phyloP scores from a whole-genome alignment of 2,113 vertebrate genomes.

The Cercopithecus mona region DNA sequence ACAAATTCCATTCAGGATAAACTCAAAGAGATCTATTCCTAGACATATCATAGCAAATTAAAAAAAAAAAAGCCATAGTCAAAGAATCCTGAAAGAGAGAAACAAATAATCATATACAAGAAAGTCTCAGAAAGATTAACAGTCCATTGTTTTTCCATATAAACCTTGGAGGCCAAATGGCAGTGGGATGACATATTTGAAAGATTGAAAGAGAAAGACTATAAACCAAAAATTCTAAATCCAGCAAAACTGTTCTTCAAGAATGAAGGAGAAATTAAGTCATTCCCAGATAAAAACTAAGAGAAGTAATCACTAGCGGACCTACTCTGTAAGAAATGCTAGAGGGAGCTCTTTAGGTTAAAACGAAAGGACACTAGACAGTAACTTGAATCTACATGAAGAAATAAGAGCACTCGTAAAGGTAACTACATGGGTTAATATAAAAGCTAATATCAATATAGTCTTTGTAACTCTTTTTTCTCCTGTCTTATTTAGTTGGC shows the following conservation, averaged over 20 bases:
- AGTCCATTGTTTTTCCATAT: neutral
- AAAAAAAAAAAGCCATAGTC: neutral
- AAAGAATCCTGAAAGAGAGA: neutral
- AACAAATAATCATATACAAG: neutral
- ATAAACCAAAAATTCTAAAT: neutral
- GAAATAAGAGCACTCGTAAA: too few species aligned
- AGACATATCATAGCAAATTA: neutral
- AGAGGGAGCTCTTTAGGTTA: too few species aligned
- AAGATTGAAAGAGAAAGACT: neutral
- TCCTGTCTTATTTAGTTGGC: neutral
- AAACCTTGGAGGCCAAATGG: neutral
- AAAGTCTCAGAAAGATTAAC: neutral
- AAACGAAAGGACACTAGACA: too few species aligned
- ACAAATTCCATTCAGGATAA: neutral
- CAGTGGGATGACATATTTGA: neutral
- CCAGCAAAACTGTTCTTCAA: too few species aligned
- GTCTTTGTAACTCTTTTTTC: neutral
- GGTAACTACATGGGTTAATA: too few species aligned
- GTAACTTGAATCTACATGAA: too few species aligned
- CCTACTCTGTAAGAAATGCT: too few species aligned
- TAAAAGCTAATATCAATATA: neutral
- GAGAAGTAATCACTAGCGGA: too few species aligned
- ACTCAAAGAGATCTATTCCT: neutral
- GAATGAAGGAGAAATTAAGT: too few species aligned
- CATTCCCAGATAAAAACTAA: too few species aligned